Evolutionary conservation across 2,113 vertebrate genomes (phyloP), one percentile per base, ranked within the genome.

Genomic region (Notiomystis cincta): DNA sequence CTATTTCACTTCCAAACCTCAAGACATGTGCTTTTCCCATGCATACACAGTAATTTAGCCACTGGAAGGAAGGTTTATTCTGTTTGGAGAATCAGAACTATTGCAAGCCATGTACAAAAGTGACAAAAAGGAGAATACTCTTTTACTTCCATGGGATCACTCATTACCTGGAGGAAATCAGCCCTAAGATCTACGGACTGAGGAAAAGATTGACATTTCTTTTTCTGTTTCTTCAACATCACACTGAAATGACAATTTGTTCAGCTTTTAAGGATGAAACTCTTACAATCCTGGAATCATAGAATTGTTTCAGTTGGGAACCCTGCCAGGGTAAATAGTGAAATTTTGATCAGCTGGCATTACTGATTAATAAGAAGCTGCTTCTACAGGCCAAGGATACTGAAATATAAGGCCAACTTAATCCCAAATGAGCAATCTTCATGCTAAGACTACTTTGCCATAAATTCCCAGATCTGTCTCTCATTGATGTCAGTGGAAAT

Each of bases 261-360:
- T 73, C 9, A 10, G 8, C 23, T 90, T 79, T 76, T 31, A 60
- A 85, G 48, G 64, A 42, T 45, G 23, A 50, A 87, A 33, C 2
- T 31, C n/a, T 48, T 51, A 47, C 1, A 73, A 3, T 25, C 9
- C 8, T 25, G 7, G 7, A 72, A 27, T 8, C 31, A 15, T 2
- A 15, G 15, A 50, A 33, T 33, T 0, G 0, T 65, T 35, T 28
- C 6, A 22, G 2, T 6, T 50, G 14, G 27, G 37, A 72, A 23
- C 10, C n/a, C 10, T 66, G 33, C 51, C 11, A 21, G 4, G 28
- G 20, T 11, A 70, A 38, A 70, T n/a, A 35, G 30, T 37, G 48
- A 70, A 77, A 72, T 27, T 69, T 66, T 21, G n/a, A 28, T 15
- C 70, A 50, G 19, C 19, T 76, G 53, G 23, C 23, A 51, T 48